Evolutionary conservation across 2,888 invertebrate genomes (phyloP), one percentile per base, ranked within the genome.

Genomic region (Junonia oenone): DNA sequence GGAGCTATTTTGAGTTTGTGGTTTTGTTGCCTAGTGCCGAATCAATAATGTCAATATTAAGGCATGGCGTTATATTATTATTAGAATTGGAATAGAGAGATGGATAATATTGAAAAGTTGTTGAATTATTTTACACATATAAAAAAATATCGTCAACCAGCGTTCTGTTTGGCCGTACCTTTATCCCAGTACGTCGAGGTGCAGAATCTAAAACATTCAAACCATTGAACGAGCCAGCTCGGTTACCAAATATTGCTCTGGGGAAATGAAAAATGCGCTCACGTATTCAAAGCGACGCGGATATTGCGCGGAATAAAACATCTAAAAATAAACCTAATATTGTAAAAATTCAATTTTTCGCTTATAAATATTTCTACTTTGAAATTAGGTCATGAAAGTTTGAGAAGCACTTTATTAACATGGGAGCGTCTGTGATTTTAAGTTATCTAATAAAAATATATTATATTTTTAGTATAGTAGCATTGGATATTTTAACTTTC

Each of bases 161-260:
- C 35, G 19, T 17, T 37, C 9, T 26, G 9, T 48, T 29, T 14
- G 8, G n/a, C 14, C 19, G 6, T 22, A 11, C 11, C 52, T 14
- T 45, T 52, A 46, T 17, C 29, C 8, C 29, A 35, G 33, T n/a
- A 11, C 22, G 14, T 38, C 14, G 35, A 51, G 47, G 47, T 40
- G 27, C 37, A 51, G 47, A 43, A 43, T 49, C 47, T 54, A 51
- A 59, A 59, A 54, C 51, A 51, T 56, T 56, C 43, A 56, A 56
- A 46, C 51, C 45, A 45, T 54, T 48, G 43, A 15, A 22, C 38
- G 47, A 29, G 45, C 15, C 15, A 43, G 46, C 49, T 53, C n/a
- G 48, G 50, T 51, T 43, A 59, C 56, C 56, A 59, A 59, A 55
- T 52, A 53, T 59, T 59, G 50, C 52, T 50, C 35, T 35, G 8